Base-by-base conservation (phyloP, 1,140 invertebrate species). In the Trachymyrmex septentrionalis region DNA sequence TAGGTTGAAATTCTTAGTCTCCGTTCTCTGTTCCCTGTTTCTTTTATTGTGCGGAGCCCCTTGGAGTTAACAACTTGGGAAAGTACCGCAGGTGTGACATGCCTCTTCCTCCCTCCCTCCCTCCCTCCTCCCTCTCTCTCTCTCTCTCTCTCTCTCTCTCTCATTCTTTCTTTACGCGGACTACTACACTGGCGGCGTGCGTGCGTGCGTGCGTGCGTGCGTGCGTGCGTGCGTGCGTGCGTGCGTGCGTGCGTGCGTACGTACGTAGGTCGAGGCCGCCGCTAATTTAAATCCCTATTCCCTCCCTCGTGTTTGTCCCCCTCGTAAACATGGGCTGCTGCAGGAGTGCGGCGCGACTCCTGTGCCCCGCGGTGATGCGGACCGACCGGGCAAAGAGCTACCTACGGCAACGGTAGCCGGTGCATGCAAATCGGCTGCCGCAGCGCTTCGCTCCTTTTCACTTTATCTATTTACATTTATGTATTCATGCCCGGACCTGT, bases 271-370 rank as follows among this genome's bases (percentile, higher is more conserved):
- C 78, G 81, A 84, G 67, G 80, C 69, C 66, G 71, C 57, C 57
- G 50, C 80, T 84, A 87, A 87, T 87, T 87, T 73, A 66, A 87
- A 84, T 87, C 69, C 80, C 61, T 61, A 87, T 86, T 53, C 63
- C 61, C 16, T 82, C 67, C 69, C 63, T 66, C 61, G 71, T 80
- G 67, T 64, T 75, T 75, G 55, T 27, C 3, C 21, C 80, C 50
- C 67, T 86, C 69, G 59, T 88, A 86, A 88, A 87, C 64, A 71
- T 16, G 85, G 77, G 38, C 63, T 61, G 38, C 63, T 61, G 19
- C 71, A 48, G n/a, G n/a, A n/a, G 24, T 53, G 30, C 67, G 75
- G 61, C 34, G 14, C 57, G 75, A 59, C 50, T 59, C 75, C 21
- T 27, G 21, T 69, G 38, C 63, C 85, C 85, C 64, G 76, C 53